Conservation (phyloP, 2,113 vertebrate genomes). For the Coreoperca whiteheadi region DNA sequence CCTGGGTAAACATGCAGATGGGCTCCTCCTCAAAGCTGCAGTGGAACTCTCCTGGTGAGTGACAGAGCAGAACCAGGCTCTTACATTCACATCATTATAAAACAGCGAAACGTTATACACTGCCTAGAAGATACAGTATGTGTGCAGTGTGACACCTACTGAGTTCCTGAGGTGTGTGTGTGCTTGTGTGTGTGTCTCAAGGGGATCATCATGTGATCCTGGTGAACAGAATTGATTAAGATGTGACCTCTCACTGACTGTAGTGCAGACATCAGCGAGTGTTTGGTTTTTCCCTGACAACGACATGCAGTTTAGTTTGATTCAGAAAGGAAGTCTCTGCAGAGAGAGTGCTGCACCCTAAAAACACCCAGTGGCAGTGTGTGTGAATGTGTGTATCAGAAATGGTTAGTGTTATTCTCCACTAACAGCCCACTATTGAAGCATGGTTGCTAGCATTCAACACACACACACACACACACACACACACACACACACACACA, state of each 20-base stretch:
- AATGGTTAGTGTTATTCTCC: conserved; percentile 12
- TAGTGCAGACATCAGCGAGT: conserved; percentile 4
- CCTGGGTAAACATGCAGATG: conserved; percentile 97
- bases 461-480: conserved; percentile 18
- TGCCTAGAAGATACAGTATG: conserved; percentile 12
- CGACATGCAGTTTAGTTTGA: conserved; percentile 19
- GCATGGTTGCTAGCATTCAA: conserved; percentile 27
- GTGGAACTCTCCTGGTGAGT: conserved; percentile 94
- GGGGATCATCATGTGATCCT: conserved; percentile 46
- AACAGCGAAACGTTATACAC: conserved; percentile 5
- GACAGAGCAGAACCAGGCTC: conserved; percentile 36
- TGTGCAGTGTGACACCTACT: conserved; percentile 31
- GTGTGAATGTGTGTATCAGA: conserved; percentile 14
- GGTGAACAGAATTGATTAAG: conserved; percentile 58
- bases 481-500: background rate
- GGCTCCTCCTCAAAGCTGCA: conserved; percentile 98
- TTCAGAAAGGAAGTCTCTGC: conserved; percentile 17
- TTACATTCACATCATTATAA: conserved; percentile 21
- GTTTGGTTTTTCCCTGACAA: conserved; percentile 22
- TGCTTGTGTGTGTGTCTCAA: conserved; percentile 33
- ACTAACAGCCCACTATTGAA: conserved; percentile 5
- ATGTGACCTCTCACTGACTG: conserved; percentile 66
- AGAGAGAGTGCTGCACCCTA: conserved; percentile 21
- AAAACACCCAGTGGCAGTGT: conserved; percentile 20
- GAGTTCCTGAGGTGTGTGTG: conserved; percentile 6